Evolutionary conservation across 1,140 invertebrate species (phyloP).

Genomic region (Heliconius eleuchia): DNA sequence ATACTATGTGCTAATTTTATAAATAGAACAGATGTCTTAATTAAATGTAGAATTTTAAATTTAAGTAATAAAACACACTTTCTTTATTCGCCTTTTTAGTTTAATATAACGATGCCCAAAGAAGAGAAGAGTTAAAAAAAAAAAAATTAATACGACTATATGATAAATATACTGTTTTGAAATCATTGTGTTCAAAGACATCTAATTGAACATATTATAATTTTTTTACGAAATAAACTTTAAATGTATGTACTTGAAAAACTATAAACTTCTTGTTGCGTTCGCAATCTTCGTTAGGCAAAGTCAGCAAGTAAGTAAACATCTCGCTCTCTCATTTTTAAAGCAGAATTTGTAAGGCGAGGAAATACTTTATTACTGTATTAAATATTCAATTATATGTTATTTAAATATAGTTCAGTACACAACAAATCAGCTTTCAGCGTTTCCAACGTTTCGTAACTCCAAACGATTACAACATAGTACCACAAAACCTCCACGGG

Average conservation of each 20-base stretch:
- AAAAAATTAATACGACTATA: too few relatives aligned
- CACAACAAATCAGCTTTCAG: not conserved
- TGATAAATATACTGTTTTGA: too few relatives aligned
- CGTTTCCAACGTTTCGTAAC: not conserved
- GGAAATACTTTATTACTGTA: not conserved
- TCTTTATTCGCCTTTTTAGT: too few relatives aligned
- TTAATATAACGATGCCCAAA: too few relatives aligned
- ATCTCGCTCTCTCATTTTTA: not conserved
- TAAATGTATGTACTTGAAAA: not conserved
- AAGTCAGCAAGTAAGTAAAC: not conserved
- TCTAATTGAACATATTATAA: not conserved
- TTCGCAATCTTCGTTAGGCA: conserved; percentile 7
- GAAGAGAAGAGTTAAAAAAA: too few relatives aligned
- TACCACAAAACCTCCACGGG: not conserved
- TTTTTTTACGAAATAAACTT: not conserved
- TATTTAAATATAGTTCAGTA: not conserved
- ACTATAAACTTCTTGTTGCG: not conserved
- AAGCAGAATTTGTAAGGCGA: not conserved
- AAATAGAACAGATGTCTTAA: too few relatives aligned
- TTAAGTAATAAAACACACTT: too few relatives aligned
- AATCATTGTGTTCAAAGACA: not conserved
- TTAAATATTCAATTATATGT: not conserved
- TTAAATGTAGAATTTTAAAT: too few relatives aligned
- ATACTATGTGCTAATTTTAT: too few relatives aligned
- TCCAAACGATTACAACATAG: not conserved